Percentiles rank a stretch among this genome's conserved stretches.
Evolutionary conservation across 2,113 vertebrate species (phyloP).

Genomic region (Nicator chloris): DNA sequence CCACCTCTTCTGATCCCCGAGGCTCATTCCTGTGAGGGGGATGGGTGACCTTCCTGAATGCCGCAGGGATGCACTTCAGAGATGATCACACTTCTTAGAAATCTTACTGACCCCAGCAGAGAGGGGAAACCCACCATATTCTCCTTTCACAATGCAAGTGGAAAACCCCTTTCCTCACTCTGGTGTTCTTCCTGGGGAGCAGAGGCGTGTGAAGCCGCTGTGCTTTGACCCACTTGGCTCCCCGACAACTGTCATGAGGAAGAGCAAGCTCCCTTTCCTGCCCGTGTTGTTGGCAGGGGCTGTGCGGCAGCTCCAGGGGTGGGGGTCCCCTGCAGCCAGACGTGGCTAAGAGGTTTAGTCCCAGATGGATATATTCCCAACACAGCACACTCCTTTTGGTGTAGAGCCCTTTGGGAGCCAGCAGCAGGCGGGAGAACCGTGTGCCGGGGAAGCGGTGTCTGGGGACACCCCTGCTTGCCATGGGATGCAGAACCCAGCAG

Average conservation of each 20-base stretch:
- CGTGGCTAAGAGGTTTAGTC: not conserved
- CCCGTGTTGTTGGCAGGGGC: fast-evolving
- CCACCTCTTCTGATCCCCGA: not conserved
- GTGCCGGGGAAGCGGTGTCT: not conserved
- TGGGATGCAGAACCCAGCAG: not conserved
- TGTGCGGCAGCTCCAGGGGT: fast-evolving
- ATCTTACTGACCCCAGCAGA: not conserved
- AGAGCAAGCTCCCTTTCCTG: not conserved
- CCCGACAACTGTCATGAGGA: not conserved
- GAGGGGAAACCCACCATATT: not conserved
- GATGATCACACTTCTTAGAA: constrained; percentile 35
- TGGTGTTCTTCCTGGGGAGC: not conserved
- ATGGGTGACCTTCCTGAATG: not conserved
- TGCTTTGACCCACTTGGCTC: not conserved
- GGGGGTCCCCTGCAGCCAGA: not conserved
- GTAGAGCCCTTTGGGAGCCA: fast-evolving
- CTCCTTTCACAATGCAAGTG: not conserved
- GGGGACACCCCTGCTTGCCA: fast-evolving
- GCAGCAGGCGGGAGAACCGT: fast-evolving
- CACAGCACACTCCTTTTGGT: fast-evolving
- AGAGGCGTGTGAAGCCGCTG: not conserved
- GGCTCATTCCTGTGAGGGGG: not conserved
- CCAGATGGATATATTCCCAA: not conserved
- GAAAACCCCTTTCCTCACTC: constrained; percentile 42
- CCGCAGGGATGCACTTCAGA: not conserved